A percentile compares a stretch with the other conserved stretches of the same genome.
Evolutionary conservation across 2,888 invertebrate genomes (phyloP).

Genomic region (Eilema griseolum): DNA sequence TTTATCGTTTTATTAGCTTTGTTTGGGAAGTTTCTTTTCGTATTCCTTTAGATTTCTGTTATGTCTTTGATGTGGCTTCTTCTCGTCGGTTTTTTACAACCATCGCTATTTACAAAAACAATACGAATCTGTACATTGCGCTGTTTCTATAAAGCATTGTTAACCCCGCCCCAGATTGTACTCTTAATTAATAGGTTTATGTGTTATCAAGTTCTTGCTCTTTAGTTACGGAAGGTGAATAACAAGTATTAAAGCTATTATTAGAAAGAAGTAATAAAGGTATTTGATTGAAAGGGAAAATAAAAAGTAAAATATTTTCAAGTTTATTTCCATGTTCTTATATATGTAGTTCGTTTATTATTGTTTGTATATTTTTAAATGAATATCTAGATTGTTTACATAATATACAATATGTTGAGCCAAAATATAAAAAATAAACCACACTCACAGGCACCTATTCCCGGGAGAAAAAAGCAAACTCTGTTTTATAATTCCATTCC

Average conservation of each 20-base stretch:
- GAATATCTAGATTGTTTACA: no score
- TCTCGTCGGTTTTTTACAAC: constrained; percentile 44
- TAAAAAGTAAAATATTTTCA: neutral
- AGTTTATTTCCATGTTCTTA: neutral
- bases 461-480: neutral
- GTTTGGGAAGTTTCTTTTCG: constrained; percentile 70
- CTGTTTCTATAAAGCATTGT: constrained; percentile 41
- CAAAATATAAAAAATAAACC: no score
- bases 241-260: neutral
- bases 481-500: neutral
- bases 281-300: neutral
- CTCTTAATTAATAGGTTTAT: constrained; percentile 40
- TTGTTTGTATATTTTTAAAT: no score
- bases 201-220: constrained; percentile 25
- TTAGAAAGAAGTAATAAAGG: constrained; percentile 8
- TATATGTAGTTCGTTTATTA: no score
- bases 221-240: neutral
- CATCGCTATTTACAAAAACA: constrained; percentile 43
- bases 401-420: no score
- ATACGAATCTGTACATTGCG: constrained; percentile 43
- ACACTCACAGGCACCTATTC: neutral
- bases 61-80: constrained; percentile 69
- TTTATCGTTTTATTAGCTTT: constrained; percentile 79
- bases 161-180: constrained; percentile 31
- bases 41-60: constrained; percentile 64